phyloP scores from a whole-genome alignment of 2,113 vertebrate genomes.

The Thamnaconus septentrionalis region DNA sequence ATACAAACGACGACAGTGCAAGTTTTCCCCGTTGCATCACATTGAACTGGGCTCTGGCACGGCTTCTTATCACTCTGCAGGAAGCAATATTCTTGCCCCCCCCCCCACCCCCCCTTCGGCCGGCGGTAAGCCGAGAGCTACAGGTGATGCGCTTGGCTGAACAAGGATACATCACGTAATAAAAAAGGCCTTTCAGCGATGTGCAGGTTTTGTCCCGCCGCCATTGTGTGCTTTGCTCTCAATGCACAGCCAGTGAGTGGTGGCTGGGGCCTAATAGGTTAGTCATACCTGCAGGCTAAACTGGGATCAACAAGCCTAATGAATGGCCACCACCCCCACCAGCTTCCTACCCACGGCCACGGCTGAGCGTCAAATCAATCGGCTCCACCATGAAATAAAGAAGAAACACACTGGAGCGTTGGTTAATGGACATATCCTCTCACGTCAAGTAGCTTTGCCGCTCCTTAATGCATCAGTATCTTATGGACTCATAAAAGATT shows the following conservation, averaged over 20 bases:
- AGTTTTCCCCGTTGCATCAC: too few species aligned
- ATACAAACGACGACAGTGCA: too few species aligned
- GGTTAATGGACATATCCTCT: constrained; percentile 19
- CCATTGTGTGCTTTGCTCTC: constrained; percentile 25
- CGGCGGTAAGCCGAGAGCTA: constrained; percentile 4
- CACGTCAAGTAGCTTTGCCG: too few species aligned
- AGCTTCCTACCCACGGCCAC: constrained; percentile 1
- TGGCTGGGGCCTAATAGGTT: constrained; percentile 33
- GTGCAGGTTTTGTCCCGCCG: constrained; percentile 33
- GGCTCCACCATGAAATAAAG: background rate
- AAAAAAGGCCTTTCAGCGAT: constrained; percentile 42
- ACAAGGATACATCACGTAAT: constrained; percentile 15
- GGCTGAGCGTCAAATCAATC: constrained; percentile 6
- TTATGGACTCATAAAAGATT: too few species aligned
- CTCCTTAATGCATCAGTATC: too few species aligned
- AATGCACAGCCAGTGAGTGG: constrained; percentile 3
- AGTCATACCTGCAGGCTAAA: constrained; percentile 20
- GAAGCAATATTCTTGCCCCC: background rate
- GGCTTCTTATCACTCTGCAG: constrained; percentile 10
- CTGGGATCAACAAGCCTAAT: constrained; percentile 18
- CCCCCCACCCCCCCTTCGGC: background rate
- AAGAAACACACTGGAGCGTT: constrained; percentile 4
- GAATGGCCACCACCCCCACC: constrained; percentile 1
- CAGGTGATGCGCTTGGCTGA: constrained; percentile 34
- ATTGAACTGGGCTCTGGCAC: too few species aligned